phyloP scores from a whole-genome alignment of 1,140 invertebrate genomes.

The Physella acuta region DNA sequence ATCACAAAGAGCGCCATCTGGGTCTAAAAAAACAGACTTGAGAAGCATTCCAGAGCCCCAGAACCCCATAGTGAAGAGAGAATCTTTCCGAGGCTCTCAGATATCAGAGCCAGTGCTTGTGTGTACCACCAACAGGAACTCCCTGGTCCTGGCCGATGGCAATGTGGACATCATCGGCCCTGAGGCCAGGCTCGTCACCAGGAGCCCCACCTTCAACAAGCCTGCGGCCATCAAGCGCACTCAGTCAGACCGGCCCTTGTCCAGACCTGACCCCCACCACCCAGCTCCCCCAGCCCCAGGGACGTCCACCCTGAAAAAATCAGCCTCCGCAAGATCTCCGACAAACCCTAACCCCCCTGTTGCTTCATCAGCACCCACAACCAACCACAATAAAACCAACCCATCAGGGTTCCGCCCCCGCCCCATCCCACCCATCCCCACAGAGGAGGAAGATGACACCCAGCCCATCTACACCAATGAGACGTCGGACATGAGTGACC shows the following conservation, averaged over 20 bases:
- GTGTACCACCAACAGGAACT: constrained; percentile 38
- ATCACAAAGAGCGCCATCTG: constrained; percentile 10
- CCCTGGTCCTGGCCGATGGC: constrained; percentile 32
- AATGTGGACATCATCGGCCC: constrained; percentile 25
- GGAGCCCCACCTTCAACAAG: neutral
- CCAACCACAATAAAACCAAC: neutral
- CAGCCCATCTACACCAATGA: constrained; percentile 23
- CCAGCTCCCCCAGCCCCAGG: neutral
- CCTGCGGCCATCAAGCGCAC: constrained; percentile 22
- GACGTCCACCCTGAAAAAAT: neutral
- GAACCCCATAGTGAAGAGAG: constrained; percentile 26
- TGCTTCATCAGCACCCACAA: neutral
- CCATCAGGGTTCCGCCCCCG: constrained; percentile 8
- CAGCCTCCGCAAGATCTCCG: constrained; percentile 14
- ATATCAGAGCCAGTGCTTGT: constrained; percentile 37
- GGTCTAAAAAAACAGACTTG: neutral
- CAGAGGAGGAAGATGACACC: constrained; percentile 19
- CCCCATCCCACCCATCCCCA: constrained; percentile 12
- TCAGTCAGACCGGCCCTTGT: constrained; percentile 22
- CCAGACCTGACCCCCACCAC: constrained; percentile 3
- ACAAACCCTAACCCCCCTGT: neutral
- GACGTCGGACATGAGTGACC: constrained; percentile 14
- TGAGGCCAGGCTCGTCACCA: constrained; percentile 11
- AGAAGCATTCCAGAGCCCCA: constrained; percentile 11
- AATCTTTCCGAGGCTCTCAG: constrained; percentile 29